These are phyloP conservation scores for Eira barbara DNA, from an alignment of 2,113 vertebrate genomes.

Conservation along the genomic window DNA sequence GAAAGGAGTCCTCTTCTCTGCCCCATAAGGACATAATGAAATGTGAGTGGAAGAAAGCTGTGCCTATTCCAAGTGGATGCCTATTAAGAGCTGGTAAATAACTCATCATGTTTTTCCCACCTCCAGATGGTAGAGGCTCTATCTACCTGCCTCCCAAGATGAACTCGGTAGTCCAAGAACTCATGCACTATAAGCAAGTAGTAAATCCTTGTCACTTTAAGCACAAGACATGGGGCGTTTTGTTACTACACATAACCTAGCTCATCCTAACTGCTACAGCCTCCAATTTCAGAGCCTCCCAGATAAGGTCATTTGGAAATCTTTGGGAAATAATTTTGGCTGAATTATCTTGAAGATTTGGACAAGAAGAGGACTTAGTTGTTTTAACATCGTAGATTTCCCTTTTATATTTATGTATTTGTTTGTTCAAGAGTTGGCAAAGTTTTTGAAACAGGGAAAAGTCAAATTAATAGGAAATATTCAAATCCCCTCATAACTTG, in stretches of 20 bases:
- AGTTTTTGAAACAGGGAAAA: background rate
- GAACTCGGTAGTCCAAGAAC: background rate
- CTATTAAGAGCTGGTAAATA: background rate
- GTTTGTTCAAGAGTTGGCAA: background rate
- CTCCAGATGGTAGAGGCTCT: background rate
- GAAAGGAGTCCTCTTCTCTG: background rate
- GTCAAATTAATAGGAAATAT: background rate
- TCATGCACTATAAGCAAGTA: background rate
- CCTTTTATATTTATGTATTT: background rate
- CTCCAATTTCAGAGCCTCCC: background rate
- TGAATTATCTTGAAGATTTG: background rate
- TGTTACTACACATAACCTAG: background rate
- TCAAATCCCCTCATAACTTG: background rate
- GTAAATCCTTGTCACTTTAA: background rate
- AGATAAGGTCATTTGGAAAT: background rate
- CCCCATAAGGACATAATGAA: background rate
- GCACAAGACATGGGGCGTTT: background rate
- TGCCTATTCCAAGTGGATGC: background rate
- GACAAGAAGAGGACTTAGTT: background rate
- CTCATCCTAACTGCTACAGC: background rate
- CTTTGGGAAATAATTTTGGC: background rate
- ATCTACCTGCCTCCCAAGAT: background rate
- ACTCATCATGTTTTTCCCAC: background rate
- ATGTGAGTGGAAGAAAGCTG: background rate
- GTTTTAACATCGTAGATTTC: background rate